These are phyloP conservation scores for Elegia similella DNA, from an alignment of 2,888 invertebrate genomes.

Conservation along the genomic window DNA sequence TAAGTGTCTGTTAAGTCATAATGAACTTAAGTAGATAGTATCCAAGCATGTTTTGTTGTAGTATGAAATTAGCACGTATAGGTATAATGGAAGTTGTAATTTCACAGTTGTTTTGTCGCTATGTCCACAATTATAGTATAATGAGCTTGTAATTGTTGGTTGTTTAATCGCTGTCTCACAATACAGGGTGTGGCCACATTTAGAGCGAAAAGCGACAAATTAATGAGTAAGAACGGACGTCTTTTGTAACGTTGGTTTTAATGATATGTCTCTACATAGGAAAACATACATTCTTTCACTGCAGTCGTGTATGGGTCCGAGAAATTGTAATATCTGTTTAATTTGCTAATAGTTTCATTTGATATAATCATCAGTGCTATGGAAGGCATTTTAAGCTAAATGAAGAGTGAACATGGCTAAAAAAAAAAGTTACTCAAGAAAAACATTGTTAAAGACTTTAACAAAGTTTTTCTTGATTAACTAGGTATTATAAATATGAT, in stretches of 20 bases:
- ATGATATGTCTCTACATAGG: neutral
- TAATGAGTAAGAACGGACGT: constrained; percentile 13
- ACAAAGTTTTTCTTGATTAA: too few relatives aligned
- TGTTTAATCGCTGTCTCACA: constrained; percentile 29
- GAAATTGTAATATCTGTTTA: neutral
- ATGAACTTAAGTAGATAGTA: constrained; percentile 71
- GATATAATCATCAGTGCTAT: neutral
- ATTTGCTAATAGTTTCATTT: neutral
- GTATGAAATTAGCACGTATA: constrained; percentile 67
- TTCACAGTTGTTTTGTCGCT: constrained; percentile 52
- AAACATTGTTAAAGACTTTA: too few relatives aligned
- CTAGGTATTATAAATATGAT: too few relatives aligned
- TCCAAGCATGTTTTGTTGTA: constrained; percentile 57
- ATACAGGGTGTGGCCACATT: constrained; percentile 21
- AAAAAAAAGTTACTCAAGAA: too few relatives aligned
- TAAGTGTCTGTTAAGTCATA: constrained; percentile 76
- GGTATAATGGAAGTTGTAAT: constrained; percentile 48
- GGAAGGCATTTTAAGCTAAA: too few relatives aligned
- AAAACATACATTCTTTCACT: neutral
- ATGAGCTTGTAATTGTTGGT: constrained; percentile 48
- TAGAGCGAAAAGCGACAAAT: constrained; percentile 15
- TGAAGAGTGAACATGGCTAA: too few relatives aligned
- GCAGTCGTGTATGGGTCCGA: neutral
- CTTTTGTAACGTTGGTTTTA: constrained; percentile 5
- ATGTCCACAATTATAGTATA: constrained; percentile 54